Percentiles rank a stretch among this genome's conserved stretches.
phyloP scores from a whole-genome alignment of 2,888 invertebrate species.

The Latrodectus hesperus region DNA sequence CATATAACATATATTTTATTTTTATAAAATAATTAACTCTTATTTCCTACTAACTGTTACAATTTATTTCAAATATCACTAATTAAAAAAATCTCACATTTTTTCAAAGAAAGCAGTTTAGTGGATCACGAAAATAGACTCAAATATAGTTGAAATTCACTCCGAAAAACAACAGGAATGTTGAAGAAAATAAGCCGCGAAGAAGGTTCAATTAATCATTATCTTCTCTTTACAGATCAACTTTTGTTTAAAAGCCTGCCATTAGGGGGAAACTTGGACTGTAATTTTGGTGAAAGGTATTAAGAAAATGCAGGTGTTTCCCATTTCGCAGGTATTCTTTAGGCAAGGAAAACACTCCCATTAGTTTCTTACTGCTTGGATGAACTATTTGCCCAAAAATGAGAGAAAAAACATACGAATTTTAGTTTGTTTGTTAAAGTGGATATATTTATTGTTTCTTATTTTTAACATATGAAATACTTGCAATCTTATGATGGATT shows the following conservation, averaged over 20 bases:
- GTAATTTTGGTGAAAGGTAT: constrained; percentile 50
- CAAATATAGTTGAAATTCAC: not conserved
- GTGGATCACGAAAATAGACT: not conserved
- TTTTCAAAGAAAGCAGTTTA: too few species aligned
- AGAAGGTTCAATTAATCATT: constrained; percentile 9
- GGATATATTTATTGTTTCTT: not conserved
- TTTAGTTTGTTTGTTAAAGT: not conserved
- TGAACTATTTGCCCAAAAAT: not conserved
- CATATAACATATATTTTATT: too few species aligned
- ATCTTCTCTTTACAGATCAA: constrained; percentile 7
- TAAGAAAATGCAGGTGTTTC: constrained; percentile 31
- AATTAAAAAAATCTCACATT: too few species aligned
- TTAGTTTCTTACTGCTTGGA: not conserved
- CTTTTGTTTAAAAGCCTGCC: constrained; percentile 41
- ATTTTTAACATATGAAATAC: not conserved
- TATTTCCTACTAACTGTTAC: too few species aligned
- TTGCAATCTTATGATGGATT: too few species aligned
- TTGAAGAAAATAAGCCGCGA: constrained; percentile 7
- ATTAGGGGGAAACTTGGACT: constrained; percentile 28
- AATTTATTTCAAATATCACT: too few species aligned
- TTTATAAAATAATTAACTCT: too few species aligned
- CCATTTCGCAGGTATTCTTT: not conserved
- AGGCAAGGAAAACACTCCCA: not conserved
- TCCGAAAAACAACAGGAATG: not conserved
- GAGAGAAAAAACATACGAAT: not conserved